Evolutionary conservation across 2,113 vertebrate genomes (phyloP), one percentile per base, ranked within the genome.

Genomic region (Gavia stellata): DNA sequence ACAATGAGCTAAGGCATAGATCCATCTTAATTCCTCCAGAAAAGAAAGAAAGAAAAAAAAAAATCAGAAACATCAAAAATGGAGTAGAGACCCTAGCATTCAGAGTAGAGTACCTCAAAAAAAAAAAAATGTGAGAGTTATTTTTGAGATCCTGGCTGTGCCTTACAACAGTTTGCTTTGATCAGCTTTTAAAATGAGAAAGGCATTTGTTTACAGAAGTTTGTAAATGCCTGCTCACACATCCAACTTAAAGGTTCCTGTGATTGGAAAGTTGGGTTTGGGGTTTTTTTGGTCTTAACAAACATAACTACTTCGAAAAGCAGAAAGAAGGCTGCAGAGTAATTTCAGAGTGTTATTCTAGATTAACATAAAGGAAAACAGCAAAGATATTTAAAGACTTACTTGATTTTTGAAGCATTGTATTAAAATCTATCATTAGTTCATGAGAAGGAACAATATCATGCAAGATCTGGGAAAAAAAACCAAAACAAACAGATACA

Each of bases 401-500:
- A 99, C 99, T 98, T 96, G 98, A 98, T 49, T 98, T 96, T 86
- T 98, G 97, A 91, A 99, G 98, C 73, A 99, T 96, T 20, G 50
- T 90, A 85, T 97, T 98, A 91, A 99, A 99, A 85, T 99, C 98
- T 96, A 99, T 96, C 99, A 99, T 99, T 85, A 99, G 93, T 81
- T 98, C 98, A 87, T 99, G 99, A 94, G 99, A 99, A 34, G 99
- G 99, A 74, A 99, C 99, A 86, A 98, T 96, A 10, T 93, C 58
- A 66, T 98, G 97, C 85, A 99, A 98, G 44, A 97, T 95, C 99
- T 99, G 94, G 94, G 29, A 86, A 95, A 81, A 70, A 82, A 92
- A 38, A 81, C 42, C 50, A 61, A 59, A 50, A 31, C 4, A 53
- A 73, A 92, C 61, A 91, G 21, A 44, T 5, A 68, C 4, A 17